Conservation (phyloP, 2,797 vertebrate genomes). For the Limnodromus scolopaceus region DNA sequence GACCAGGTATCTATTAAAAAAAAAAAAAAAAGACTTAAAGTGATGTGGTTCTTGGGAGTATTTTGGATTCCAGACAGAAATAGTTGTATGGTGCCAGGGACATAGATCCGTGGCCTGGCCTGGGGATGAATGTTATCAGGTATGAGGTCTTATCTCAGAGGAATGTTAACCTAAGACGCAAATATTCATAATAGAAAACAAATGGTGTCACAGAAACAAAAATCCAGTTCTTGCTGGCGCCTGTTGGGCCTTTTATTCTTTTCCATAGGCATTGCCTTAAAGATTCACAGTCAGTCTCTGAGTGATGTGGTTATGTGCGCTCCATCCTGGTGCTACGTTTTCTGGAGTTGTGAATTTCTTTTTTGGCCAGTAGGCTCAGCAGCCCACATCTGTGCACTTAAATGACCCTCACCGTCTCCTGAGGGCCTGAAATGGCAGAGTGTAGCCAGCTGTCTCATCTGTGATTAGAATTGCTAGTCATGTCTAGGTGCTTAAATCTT, state of each 20-base stretch:
- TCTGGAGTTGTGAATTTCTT: neutral
- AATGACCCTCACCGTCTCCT: conserved; percentile 30
- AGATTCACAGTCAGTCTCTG: neutral
- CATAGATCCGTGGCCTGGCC: neutral
- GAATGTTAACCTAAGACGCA: conserved; percentile 1
- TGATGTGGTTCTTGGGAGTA: conserved; percentile 18
- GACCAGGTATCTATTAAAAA: neutral
- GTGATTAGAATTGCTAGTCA: neutral
- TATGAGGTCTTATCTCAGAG: conserved; percentile 42
- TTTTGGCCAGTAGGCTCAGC: conserved; percentile 12
- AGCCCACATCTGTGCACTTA: conserved; percentile 39
- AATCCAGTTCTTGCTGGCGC: conserved; percentile 20
- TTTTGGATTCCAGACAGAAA: conserved; percentile 26
- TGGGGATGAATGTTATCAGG: conserved; percentile 30
- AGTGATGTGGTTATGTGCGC: conserved; percentile 51
- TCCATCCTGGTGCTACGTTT: neutral
- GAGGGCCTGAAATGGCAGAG: conserved; percentile 26
- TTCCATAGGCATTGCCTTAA: conserved; percentile 18
- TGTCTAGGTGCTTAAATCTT: conserved; percentile 9
- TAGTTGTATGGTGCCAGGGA: conserved; percentile 10
- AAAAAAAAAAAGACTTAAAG: neutral
- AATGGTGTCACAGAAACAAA: conserved; percentile 52
- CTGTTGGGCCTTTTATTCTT: conserved; percentile 28
- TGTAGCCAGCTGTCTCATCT: conserved; percentile 32
- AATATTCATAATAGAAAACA: conserved; percentile 49